Evolutionary conservation across 2,113 vertebrate species (phyloP), one percentile per base, ranked within the genome.

Genomic region (Cephalopholis sonnerati): DNA sequence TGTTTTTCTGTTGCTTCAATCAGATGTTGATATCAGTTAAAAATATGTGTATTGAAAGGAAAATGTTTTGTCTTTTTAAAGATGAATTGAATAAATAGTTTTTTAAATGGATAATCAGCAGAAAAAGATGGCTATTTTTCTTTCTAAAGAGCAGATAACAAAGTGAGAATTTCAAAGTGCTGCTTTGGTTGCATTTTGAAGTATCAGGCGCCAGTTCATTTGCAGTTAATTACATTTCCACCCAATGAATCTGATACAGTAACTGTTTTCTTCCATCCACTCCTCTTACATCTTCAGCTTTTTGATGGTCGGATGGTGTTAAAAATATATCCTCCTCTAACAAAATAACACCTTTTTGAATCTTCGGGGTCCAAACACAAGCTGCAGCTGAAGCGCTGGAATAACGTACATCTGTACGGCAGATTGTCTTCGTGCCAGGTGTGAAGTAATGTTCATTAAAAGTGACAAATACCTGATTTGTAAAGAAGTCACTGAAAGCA

Each of bases 401-500:
- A 87, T 81, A 80, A 81, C 76, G 81, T 82, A 89, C 92, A 88
- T 94, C 93, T 93, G 91, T 88, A 88, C 79, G 57, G 79, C 86
- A 93, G 90, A 93, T 89, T 93, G 92, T 94, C 82, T 83, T 36
- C 0, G 66, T 73, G 84, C 84, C 86, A 91, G 87, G 94, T 94
- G 94, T 81, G 91, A 94, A 94, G 90, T 77, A 89, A 88, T 88
- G 81, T 93, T 95, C 93, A 93, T 94, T 93, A 93, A 92, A 95
- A 91, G 90, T 93, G 94, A 94, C 93, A 94, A 95, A 95, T 90
- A 94, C 89, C 91, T 92, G 88, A 90, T 93, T 92, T 89, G 73
- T 65, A 87, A 92, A 89, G 84, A 76, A 77, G 70, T 83, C 85
- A 84, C 74, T 79, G 80, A 90, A 88, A 81, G 85, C 93, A 93